Evolutionary conservation across 92 coral and sea anemone genomes (phyloP).

Genomic region (Phenganax subtilis): DNA sequence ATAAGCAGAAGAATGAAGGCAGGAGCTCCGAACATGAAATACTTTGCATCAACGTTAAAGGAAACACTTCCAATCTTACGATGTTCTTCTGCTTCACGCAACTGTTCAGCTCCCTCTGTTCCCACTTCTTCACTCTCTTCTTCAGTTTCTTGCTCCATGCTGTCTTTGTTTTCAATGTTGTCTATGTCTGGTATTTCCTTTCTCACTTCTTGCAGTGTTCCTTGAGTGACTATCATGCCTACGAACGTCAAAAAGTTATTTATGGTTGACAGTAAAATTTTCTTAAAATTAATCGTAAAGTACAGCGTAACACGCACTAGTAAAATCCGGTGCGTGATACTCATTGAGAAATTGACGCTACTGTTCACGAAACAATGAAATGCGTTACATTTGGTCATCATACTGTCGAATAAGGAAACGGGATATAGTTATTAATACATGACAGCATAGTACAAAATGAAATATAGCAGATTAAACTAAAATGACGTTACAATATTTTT

Average conservation of each 20-base stretch:
- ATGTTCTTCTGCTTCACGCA: slow-evolving; percentile 28
- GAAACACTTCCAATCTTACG: slow-evolving; percentile 25
- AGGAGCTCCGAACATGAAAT: slow-evolving; percentile 21
- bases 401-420: too few species aligned
- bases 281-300: too few species aligned
- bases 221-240: slow-evolving; percentile 40
- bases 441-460: too few species aligned
- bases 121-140: background rate
- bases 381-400: too few species aligned
- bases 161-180: background rate
- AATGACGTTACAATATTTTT: too few species aligned
- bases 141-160: background rate
- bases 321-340: too few species aligned
- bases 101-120: background rate
- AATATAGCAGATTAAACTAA: too few species aligned
- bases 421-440: too few species aligned
- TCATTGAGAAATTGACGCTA: too few species aligned
- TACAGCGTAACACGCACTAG: too few species aligned
- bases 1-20: background rate
- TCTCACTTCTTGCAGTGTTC: slow-evolving; percentile 18
- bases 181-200: background rate
- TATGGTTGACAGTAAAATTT: too few species aligned
- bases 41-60: slow-evolving; percentile 20
- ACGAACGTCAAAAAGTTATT: background rate
- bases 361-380: too few species aligned